phyloP scores from a whole-genome alignment of 1,140 invertebrate genomes.

The Drosophila oshimai region DNA sequence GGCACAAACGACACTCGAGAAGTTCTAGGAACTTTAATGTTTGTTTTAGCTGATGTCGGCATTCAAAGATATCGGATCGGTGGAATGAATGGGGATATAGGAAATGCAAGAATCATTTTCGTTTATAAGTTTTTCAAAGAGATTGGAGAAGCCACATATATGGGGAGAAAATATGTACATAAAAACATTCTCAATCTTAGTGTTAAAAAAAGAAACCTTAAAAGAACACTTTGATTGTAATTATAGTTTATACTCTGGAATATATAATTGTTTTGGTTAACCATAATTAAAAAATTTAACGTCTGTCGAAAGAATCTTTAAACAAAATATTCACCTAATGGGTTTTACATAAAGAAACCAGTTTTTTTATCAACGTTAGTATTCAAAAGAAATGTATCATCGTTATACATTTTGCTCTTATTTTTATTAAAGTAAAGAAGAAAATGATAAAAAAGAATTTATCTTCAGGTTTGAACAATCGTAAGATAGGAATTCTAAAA shows the following conservation, averaged over 20 bases:
- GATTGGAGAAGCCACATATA: not conserved
- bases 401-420: not conserved
- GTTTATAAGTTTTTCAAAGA: not conserved
- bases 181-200: too few relatives aligned
- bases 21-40: slow-evolving; percentile 28
- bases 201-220: too few relatives aligned
- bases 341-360: too few relatives aligned
- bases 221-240: too few relatives aligned
- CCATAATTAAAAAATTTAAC: too few relatives aligned
- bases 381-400: not conserved
- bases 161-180: too few relatives aligned
- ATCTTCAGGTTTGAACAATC: not conserved
- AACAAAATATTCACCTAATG: too few relatives aligned
- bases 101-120: not conserved
- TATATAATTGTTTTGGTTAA: too few relatives aligned
- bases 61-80: slow-evolving; percentile 16
- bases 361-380: not conserved
- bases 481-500: not conserved
- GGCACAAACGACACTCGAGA: not conserved
- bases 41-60: slow-evolving; percentile 29
- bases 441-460: too few relatives aligned
- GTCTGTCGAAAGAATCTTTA: too few relatives aligned
- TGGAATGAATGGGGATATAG: not conserved
- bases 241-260: too few relatives aligned
- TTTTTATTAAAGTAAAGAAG: not conserved